Base-by-base conservation (phyloP, 2,113 vertebrate species). In the Lates calcarifer region DNA sequence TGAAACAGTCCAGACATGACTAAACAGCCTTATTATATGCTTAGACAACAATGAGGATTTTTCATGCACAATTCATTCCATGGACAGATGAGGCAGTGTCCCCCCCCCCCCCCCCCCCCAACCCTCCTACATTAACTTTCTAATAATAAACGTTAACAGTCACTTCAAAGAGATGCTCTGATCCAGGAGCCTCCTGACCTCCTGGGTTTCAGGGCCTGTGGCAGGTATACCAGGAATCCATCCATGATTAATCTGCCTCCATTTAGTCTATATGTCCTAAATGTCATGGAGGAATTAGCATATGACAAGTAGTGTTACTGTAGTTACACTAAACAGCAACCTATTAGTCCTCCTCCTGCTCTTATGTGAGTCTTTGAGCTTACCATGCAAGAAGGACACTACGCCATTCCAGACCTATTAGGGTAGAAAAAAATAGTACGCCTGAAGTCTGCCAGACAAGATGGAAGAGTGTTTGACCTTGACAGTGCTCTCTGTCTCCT, bases 391-490 rank as follows among this genome's bases (percentile, higher is more conserved):
- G 49, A 72, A 86, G 83, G 67, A 73, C 68, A 82, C 9, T 37
- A 0, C 56, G 55, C 29, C 57, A 75, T 81, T 76, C 2, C 56
- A 75, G 63, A 58, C 57, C 69, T 65, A 67, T 62, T 18, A 72
- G 15, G 47, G 12, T 29, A 29, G 51, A 47, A 75, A 39, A 49
- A 45, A 76, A 85, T 57, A 26, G 61, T 62, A 43, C 29, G 62
- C 12, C 33, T 70, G 43, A 72, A 70, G 65, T 55, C 58, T 66
- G 55, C 24, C 55, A 87, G 78, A 80, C 62, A 85, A 82, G 65
- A 88, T 51, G 47, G 24, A 84, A 51, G 15, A 62, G 41, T 4
- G 17, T 74, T 83, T 91, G 83, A 91, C 88, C 88, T 86, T 78
- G 81, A 64, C 64, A 26, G 60, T 53, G 72, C 60, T 62, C 60